phyloP scores from a whole-genome alignment of 2,113 vertebrate genomes.

The Clarias macrocephalus region DNA sequence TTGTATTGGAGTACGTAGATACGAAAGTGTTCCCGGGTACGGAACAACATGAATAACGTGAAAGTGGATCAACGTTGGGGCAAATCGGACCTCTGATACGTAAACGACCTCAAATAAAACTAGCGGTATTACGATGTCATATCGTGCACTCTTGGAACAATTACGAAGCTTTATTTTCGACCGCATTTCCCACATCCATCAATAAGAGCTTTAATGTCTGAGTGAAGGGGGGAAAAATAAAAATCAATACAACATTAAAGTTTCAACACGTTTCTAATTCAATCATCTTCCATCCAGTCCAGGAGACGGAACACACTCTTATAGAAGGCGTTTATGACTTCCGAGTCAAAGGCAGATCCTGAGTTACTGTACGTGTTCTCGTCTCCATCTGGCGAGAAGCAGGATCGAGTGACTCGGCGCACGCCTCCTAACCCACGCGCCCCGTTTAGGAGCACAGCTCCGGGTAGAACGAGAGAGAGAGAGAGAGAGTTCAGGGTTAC shows the following conservation, averaged over 20 bases:
- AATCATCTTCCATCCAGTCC: not conserved
- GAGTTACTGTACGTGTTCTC: not conserved
- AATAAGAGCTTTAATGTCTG: not conserved
- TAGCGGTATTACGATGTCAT: not conserved
- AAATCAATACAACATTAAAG: not conserved
- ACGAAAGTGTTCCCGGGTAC: no score
- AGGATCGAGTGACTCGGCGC: slow-evolving; percentile 14
- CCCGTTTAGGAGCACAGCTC: slow-evolving; percentile 18
- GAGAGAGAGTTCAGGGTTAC: slow-evolving; percentile 39
- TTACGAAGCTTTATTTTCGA: not conserved
- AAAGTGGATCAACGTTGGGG: no score
- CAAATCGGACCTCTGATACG: no score
- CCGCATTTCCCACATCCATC: not conserved
- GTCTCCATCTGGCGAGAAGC: not conserved
- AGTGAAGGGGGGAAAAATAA: not conserved
- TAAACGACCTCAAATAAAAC: not conserved
- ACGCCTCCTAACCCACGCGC: not conserved
- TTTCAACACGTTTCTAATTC: slow-evolving; percentile 5
- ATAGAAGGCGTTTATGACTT: not conserved
- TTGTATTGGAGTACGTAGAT: no score
- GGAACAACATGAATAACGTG: no score
- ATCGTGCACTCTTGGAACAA: not conserved
- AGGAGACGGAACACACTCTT: not conserved
- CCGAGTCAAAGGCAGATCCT: not conserved
- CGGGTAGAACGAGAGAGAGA: slow-evolving; percentile 31